These are phyloP conservation scores for Osmerus mordax DNA, from an alignment of 2,113 vertebrate genomes.

Conservation along the genomic window DNA sequence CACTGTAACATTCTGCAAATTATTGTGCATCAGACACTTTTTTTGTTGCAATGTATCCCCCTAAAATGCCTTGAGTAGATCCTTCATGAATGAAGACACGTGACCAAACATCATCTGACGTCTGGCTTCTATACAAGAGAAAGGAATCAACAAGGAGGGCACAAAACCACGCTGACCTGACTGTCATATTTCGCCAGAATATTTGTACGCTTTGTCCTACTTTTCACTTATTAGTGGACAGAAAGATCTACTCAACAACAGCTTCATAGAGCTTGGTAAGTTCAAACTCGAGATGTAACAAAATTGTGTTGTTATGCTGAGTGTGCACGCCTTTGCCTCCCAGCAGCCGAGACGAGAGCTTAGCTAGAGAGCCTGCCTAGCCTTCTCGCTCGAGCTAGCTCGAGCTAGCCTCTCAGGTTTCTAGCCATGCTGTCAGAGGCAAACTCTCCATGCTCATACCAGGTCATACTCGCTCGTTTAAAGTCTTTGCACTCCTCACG, in stretches of 20 bases:
- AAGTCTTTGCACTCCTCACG: conserved; percentile 27
- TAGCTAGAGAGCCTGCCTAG: background rate
- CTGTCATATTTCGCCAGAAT: conserved; percentile 10
- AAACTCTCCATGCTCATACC: background rate
- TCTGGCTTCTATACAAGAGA: conserved; percentile 68
- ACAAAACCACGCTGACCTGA: conserved; percentile 33
- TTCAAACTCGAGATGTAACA: conserved; percentile 25
- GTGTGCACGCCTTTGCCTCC: conserved; percentile 63
- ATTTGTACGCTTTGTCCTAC: background rate
- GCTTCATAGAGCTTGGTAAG: conserved; percentile 56
- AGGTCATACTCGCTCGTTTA: no score
- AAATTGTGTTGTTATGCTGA: conserved; percentile 66
- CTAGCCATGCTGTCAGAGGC: background rate
- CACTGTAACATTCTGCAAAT: conserved; percentile 1
- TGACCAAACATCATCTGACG: conserved; percentile 94
- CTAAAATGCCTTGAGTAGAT: conserved; percentile 45
- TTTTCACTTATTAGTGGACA: background rate
- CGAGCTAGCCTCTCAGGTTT: conserved; percentile 37
- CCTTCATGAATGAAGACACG: conserved; percentile 92
- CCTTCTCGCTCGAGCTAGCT: conserved; percentile 38
- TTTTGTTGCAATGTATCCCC: background rate
- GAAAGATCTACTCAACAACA: conserved; percentile 1
- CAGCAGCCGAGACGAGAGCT: background rate
- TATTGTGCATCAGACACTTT: background rate
- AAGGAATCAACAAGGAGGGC: conserved; percentile 68